These are phyloP conservation scores for Drosophila lowei DNA, from an alignment of 1,140 invertebrate species.

Conservation along the genomic window DNA sequence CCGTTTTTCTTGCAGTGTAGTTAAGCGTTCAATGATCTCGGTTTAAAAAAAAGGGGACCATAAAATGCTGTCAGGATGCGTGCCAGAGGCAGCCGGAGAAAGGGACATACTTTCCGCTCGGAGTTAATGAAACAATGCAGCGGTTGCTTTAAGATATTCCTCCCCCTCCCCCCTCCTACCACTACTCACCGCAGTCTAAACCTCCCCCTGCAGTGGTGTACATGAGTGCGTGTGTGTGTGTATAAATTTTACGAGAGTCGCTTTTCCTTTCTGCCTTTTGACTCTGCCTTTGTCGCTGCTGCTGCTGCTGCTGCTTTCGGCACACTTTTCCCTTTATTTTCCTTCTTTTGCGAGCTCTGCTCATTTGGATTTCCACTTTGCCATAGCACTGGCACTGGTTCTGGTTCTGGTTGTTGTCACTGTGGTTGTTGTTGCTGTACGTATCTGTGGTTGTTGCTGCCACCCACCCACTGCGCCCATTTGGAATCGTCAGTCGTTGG, in stretches of 20 bases:
- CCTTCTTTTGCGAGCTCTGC: conserved; percentile 12
- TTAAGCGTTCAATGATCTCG: conserved; percentile 52
- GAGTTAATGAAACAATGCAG: conserved; percentile 77
- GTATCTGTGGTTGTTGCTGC: conserved; percentile 1
- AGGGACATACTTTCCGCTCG: conserved; percentile 39
- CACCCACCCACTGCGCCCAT: conserved; percentile 36
- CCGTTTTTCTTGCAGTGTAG: conserved; percentile 13
- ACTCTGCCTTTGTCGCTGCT: conserved; percentile 28
- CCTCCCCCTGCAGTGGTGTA: conserved; percentile 1
- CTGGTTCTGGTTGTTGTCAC: conserved; percentile 1
- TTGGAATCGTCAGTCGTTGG: conserved; percentile 42
- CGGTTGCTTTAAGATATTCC: conserved; percentile 47
- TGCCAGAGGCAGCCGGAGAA: conserved; percentile 4
- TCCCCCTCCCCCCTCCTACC: neutral
- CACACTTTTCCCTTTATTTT: conserved; percentile 39
- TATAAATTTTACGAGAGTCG: conserved; percentile 60
- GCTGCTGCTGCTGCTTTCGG: conserved; percentile 25
- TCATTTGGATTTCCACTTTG: conserved; percentile 63
- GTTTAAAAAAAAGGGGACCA: conserved; percentile 38
- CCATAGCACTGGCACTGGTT: conserved; percentile 10
- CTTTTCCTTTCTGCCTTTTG: conserved; percentile 50
- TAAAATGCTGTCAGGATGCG: conserved; percentile 61
- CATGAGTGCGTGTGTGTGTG: conserved; percentile 29
- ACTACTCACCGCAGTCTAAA: neutral
- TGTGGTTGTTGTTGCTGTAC: conserved; percentile 11